Conservation (phyloP, 2,797 vertebrate species). For the Rhodeus uyekii region DNA sequence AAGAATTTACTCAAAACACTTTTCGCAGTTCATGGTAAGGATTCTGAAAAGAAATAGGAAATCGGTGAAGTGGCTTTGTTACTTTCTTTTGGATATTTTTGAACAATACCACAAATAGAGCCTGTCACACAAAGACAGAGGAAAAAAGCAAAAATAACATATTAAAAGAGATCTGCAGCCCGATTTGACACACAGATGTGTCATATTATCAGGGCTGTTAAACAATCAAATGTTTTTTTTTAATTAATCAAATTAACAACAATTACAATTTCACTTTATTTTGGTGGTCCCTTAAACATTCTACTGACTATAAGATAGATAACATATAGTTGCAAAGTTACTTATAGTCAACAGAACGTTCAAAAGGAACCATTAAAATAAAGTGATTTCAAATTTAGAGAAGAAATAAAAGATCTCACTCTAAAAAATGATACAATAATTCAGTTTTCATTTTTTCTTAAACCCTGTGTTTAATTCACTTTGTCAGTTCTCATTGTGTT, state of each 20-base stretch:
- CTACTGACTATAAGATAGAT: too few relatives aligned
- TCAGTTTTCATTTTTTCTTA: too few relatives aligned
- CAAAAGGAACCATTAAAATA: too few relatives aligned
- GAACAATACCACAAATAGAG: conserved; percentile 13
- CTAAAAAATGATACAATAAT: too few relatives aligned
- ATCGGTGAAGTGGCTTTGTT: conserved; percentile 30
- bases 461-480: background rate
- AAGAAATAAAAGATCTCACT: too few relatives aligned
- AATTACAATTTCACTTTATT: too few relatives aligned
- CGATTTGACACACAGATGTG: background rate
- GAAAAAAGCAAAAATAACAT: background rate
- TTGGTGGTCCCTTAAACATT: too few relatives aligned
- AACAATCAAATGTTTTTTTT: background rate
- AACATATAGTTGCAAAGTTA: too few relatives aligned
- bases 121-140: background rate
- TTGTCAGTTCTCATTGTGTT: background rate
- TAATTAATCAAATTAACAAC: background rate
- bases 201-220: background rate
- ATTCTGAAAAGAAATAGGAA: conserved; percentile 42
- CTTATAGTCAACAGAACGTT: too few relatives aligned
- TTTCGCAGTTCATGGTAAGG: conserved; percentile 11
- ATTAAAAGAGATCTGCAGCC: background rate
- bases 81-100: conserved; percentile 37
- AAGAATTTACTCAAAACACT: conserved; percentile 51
- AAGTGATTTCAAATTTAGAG: too few relatives aligned